phyloP scores from a whole-genome alignment of 2,888 invertebrate genomes.

The Phanerotoma sp. region DNA sequence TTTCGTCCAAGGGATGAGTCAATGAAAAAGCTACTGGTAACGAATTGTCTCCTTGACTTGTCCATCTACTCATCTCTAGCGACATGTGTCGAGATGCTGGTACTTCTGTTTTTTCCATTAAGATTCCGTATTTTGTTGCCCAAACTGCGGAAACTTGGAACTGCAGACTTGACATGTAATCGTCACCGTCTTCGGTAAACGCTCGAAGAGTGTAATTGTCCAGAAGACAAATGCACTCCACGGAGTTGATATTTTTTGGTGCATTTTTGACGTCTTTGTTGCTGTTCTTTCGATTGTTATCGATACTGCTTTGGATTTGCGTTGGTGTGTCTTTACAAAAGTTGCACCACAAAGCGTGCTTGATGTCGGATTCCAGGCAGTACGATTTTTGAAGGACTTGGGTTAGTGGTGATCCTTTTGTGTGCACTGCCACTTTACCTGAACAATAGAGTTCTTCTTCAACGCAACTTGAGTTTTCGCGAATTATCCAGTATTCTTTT shows the following conservation, averaged over 20 bases:
- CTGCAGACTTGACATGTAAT: slow-evolving; percentile 79
- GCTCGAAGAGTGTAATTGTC: slow-evolving; percentile 77
- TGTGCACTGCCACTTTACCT: slow-evolving; percentile 74
- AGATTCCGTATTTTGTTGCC: slow-evolving; percentile 81
- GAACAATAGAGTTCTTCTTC: slow-evolving; percentile 90
- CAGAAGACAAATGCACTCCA: slow-evolving; percentile 71
- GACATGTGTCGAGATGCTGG: slow-evolving; percentile 44
- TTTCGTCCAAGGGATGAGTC: slow-evolving; percentile 88
- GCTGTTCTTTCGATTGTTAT: no score
- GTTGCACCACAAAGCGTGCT: slow-evolving; percentile 77
- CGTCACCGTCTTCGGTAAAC: slow-evolving; percentile 78
- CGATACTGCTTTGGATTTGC: no score
- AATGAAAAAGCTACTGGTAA: slow-evolving; percentile 84
- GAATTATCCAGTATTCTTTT: slow-evolving; percentile 55
- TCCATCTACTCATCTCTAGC: slow-evolving; percentile 46
- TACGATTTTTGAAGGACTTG: slow-evolving; percentile 62
- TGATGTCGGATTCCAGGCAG: slow-evolving; percentile 79
- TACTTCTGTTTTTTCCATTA: slow-evolving; percentile 69
- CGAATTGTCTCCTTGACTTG: slow-evolving; percentile 35
- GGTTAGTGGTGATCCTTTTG: slow-evolving; percentile 47
- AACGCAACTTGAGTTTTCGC: slow-evolving; percentile 60
- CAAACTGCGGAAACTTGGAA: slow-evolving; percentile 77
- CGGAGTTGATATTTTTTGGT: no score
- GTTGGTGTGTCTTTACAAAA: slow-evolving; percentile 59
- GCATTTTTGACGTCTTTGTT: no score